Base-by-base conservation (phyloP, 2,113 vertebrate species). In the Cephalopholis sonnerati region DNA sequence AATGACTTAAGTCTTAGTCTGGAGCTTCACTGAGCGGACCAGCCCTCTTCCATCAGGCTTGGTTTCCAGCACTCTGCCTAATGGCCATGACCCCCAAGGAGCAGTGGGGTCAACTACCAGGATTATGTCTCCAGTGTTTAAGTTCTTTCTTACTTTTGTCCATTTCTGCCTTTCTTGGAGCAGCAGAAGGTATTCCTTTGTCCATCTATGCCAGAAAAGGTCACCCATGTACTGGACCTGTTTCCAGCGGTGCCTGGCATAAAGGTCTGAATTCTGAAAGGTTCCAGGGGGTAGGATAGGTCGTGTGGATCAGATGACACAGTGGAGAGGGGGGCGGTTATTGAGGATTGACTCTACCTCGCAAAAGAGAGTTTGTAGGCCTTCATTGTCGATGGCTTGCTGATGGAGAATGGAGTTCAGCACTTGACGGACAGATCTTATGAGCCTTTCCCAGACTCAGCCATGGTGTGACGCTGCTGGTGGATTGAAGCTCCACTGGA, bases 141-240 rank as follows among this genome's bases (percentile, higher is more conserved):
- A 18, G 36, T 58, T 72, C 9, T 44, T 68, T 2, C 18, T 58
- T 1, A 27, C 36, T 18, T 15, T 2, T 10, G 15, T 41, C 69
- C 69, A 72, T 20, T 25, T 57, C n/a, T 72, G 36, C 4, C 69
- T 72, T 6, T 72, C 22, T 3, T 72, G 51, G 15, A 25, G 36
- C 16, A 58, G 15, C 2, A 20, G n/a, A 3, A 59, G 39, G 5
- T 72, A 46, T 46, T 58, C 54, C 12, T 58, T 18, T 3, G n/a
- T 10, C 51, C 51, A 71, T 25, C 69, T 57, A 7, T 57, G 53
- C 53, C 69, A 71, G 69, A 71, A 71, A 15, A 71, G 53, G 12
- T 68, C 7, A 17, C 44, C n/a, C 41, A 67, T 46, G 11, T 46
- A 46, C 10, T 46, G 44, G 10, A 46, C 44, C 10, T 46, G 54